Base-by-base conservation (phyloP, 2,113 vertebrate species). In the Phodopus roborovskii region DNA sequence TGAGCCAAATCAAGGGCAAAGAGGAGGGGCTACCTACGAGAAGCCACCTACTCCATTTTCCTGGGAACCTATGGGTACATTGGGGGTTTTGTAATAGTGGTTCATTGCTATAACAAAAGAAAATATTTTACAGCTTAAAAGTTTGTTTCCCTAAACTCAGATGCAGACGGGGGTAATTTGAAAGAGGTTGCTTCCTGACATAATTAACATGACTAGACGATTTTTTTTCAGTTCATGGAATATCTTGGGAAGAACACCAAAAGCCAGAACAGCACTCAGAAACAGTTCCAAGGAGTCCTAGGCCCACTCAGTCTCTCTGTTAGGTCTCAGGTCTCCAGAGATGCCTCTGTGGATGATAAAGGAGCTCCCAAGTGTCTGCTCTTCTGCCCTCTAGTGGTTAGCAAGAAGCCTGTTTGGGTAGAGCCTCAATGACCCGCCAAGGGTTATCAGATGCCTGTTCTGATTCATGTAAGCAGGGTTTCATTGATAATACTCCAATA, bases 171-270 rank as follows among this genome's bases (percentile, higher is more conserved):
- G 36, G 62, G 53, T 78, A 75, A 82, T 92, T 73, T 90, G 92
- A 94, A 60, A 77, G 81, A 82, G 85, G 79, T 93, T 87, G 92
- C 93, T 90, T 0, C 2, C 83, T 96, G 90, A 91, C 96, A 96
- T 42, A 79, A 53, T 94, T 90, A 95, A 60, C 62, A 92, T 77
- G 87, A 96, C 92, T 66, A 74, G 91, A 71, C 82, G 81, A 94
- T 36, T 94, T 83, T 77, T 68, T 93, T 94, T 71, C 74, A 87
- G 86, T 83, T 97, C 97, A 17, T 50, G 77, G 48, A 94, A 92
- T 62, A n/a, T 13, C 56, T 87, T 70, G 19, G 79, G 84, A 93
- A 94, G 56, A 75, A 83, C 62, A 93, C 53, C 48, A 75, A 87
- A 70, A 45, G 60, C 84, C 92, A 92, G 42, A 33, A 88, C 58